Evolutionary conservation across 2,888 invertebrate genomes (phyloP).

Genomic region (Oscheius sp.): DNA sequence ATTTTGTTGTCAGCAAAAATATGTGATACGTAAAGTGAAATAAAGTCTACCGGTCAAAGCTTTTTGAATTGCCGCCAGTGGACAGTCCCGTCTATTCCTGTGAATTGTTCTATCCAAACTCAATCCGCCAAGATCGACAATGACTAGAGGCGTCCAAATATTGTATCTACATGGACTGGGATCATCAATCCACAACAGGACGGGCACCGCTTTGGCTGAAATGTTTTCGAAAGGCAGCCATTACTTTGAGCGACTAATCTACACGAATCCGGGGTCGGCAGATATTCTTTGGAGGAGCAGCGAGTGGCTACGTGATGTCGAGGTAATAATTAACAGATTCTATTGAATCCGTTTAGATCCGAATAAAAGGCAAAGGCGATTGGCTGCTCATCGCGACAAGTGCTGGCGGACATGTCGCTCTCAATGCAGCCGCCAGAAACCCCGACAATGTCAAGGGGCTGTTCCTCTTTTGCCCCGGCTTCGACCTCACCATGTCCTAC

Average conservation of each 20-base stretch:
- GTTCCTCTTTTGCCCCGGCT: constrained; percentile 53
- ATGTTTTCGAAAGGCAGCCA: constrained; percentile 15
- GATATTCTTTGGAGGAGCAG: constrained; percentile 46
- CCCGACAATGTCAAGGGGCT: constrained; percentile 46
- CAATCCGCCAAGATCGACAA: no score
- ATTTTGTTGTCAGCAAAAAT: neutral
- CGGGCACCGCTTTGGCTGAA: constrained; percentile 40
- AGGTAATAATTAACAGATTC: constrained; percentile 40
- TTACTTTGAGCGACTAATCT: constrained; percentile 48
- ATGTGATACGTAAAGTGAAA: neutral
- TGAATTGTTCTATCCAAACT: neutral
- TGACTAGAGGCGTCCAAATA: constrained; percentile 39
- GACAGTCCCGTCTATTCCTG: no score
- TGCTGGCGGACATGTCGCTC: constrained; percentile 46
- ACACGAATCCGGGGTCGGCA: constrained; percentile 49
- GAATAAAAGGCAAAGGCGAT: constrained; percentile 37
- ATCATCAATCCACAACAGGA: constrained; percentile 52
- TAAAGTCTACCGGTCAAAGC: neutral
- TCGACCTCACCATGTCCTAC: constrained; percentile 43
- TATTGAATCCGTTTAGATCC: neutral
- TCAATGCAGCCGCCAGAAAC: constrained; percentile 45
- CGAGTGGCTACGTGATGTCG: constrained; percentile 54
- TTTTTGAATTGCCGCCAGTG: no score
- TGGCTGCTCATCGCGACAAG: constrained; percentile 53
- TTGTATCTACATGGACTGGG: constrained; percentile 55